phyloP scores from a whole-genome alignment of 2,888 invertebrate genomes.

The Microctonus hyperodae region DNA sequence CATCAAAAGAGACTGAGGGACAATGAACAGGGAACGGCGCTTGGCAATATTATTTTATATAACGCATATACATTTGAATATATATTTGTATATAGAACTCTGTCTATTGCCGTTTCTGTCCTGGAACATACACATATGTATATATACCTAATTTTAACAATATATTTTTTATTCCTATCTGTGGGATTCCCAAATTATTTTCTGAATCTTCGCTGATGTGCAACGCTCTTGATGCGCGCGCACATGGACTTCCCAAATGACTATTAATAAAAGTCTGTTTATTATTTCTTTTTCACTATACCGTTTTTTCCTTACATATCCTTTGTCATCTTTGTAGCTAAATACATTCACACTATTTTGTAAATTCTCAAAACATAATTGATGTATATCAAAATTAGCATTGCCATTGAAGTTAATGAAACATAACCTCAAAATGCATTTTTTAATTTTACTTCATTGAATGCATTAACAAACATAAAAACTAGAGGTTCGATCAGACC shows the following conservation, averaged over 20 bases:
- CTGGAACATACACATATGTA: slow-evolving; percentile 6
- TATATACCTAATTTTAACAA: background rate
- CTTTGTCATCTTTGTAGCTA: background rate
- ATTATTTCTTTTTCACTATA: slow-evolving; percentile 3
- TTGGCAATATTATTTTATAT: slow-evolving; percentile 10
- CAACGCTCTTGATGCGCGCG: background rate
- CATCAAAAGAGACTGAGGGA: slow-evolving; percentile 24
- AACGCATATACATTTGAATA: no score
- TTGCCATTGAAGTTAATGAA: background rate
- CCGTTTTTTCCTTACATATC: background rate
- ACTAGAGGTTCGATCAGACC: background rate
- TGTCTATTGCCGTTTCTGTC: slow-evolving; percentile 7
- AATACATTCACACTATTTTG: background rate
- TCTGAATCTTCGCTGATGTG: slow-evolving; percentile 4
- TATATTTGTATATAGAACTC: slow-evolving; percentile 5
- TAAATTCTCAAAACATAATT: background rate
- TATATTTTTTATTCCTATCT: slow-evolving; percentile 1
- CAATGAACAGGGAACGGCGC: slow-evolving; percentile 20
- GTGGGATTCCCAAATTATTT: slow-evolving; percentile 8
- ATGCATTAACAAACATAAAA: background rate
- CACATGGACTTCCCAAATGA: slow-evolving; percentile 20
- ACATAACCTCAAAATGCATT: background rate
- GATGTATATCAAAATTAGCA: background rate
- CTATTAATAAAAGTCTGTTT: slow-evolving; percentile 30
- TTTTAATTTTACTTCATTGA: background rate